Conservation (phyloP, 2,797 vertebrate genomes). For the Gambusia yucatana region DNA sequence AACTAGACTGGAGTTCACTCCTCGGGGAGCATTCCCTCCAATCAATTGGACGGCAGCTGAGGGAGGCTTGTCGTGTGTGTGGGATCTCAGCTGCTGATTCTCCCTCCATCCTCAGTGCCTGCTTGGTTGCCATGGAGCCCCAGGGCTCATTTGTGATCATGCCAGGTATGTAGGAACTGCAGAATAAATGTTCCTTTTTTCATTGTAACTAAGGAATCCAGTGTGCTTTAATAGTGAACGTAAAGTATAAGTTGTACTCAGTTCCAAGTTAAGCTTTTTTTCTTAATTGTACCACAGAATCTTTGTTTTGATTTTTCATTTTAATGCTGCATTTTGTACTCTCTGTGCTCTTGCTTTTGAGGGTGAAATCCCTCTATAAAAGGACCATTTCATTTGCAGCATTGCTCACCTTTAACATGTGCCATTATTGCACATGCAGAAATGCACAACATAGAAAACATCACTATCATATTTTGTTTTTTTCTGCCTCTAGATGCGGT, state of each 20-base stretch:
- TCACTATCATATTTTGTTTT: conserved; percentile 12
- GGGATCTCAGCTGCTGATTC: conserved; percentile 94
- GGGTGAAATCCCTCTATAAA: not conserved
- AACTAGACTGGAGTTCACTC: conserved; percentile 94
- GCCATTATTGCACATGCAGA: not conserved
- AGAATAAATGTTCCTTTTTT: not conserved
- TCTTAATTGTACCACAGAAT: not conserved
- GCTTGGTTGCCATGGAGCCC: conserved; percentile 97
- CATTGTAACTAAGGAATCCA: not conserved
- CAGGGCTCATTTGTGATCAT: conserved; percentile 97
- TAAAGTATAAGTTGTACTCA: not conserved
- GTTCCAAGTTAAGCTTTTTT: not conserved
- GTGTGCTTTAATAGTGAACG: not conserved
- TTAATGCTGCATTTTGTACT: not conserved
- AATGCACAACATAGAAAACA: not conserved
- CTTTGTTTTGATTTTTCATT: not conserved
- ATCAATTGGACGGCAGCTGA: conserved; percentile 93
- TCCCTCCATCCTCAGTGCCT: conserved; percentile 96
- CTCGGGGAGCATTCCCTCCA: conserved; percentile 96
- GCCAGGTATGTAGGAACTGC: conserved; percentile 84
- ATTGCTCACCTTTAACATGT: not conserved
- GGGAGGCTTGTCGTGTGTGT: conserved; percentile 95
- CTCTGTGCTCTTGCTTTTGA: not conserved
- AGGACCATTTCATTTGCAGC: not conserved
- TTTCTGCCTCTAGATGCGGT: conserved; percentile 86